Base-by-base conservation (phyloP, 2,113 vertebrate species). In the Amphiprion ocellaris region DNA sequence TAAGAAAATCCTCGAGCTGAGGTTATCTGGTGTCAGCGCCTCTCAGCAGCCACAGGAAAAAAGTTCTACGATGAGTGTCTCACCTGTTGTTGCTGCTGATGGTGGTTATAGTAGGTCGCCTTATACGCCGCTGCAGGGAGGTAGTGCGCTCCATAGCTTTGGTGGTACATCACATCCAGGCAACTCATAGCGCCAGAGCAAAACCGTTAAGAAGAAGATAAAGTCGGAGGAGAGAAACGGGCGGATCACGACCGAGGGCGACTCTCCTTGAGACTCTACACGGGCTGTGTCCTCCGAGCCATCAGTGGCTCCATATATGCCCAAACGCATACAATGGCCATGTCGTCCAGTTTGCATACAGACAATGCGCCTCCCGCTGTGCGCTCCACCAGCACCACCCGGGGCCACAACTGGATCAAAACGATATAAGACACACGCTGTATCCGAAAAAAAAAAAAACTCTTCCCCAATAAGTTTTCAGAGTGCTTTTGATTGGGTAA, bases 91-190 rank as follows among this genome's bases (percentile, higher is more conserved):
- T 94, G 94, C 81, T 95, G 95, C 46, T 94, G 94, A 74, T 95
- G 95, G 70, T 89, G 95, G 83, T 95, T 95, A 23, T 93, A 95
- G 81, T 89, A 96, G 14, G 94, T 93, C 73, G 96, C 87, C 76
- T 95, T 95, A 91, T 96, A 96, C 28, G 95, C 95, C 62, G 90
- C 95, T 10, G 96, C 86, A 50, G 96, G 92, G 92, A 96, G 81
- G 89, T 95, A 96, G 91, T 96, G 95, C 80, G 96, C 95, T 92
- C 96, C 96, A 96, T 96, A 96, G 77, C 95, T 95, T 90, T 96
- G 97, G 92, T 95, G 95, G 95, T 97, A 97, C 94, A 95, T 96
- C 94, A 99, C 96, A 95, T 97, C 97, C 92, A 97, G 94, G 93
- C 97, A 98, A 90, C 97, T 99, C 97, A 99, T 98, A 91, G 95